Conservation (phyloP, 1,140 invertebrate genomes). For the Schlechtendalia chinensis region DNA sequence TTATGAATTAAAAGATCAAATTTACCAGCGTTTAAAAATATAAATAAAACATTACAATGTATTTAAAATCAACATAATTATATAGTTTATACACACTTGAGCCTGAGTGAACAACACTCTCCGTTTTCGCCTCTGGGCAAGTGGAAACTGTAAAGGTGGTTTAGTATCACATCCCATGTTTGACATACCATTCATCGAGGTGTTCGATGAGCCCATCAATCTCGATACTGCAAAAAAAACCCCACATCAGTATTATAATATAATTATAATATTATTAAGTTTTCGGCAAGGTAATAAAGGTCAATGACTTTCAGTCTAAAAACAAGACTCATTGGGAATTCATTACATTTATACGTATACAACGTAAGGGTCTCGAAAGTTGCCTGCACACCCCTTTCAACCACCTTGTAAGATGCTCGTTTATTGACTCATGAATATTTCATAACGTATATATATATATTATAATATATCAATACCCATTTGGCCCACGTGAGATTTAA, state of each 20-base stretch:
- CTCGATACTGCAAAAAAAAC: slow-evolving; percentile 74
- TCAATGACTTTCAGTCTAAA: slow-evolving; percentile 35
- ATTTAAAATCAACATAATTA: background rate
- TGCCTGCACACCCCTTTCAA: slow-evolving; percentile 22
- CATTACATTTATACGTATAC: slow-evolving; percentile 32
- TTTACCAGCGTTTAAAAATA: background rate
- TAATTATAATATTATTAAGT: background rate
- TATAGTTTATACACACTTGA: slow-evolving; percentile 64
- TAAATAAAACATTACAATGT: slow-evolving; percentile 7
- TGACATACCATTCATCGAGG: slow-evolving; percentile 76
- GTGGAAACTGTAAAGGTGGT: slow-evolving; percentile 86
- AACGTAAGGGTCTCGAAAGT: slow-evolving; percentile 16
- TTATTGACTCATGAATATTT: slow-evolving; percentile 49
- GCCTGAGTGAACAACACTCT: slow-evolving; percentile 97
- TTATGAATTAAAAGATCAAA: no score
- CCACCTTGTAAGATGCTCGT: slow-evolving; percentile 39
- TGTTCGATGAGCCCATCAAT: slow-evolving; percentile 75
- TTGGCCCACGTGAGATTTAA: background rate
- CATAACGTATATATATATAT: slow-evolving; percentile 27
- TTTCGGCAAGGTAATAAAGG: slow-evolving; percentile 33
- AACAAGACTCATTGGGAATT: slow-evolving; percentile 35
- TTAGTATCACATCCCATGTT: slow-evolving; percentile 75
- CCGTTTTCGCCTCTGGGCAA: slow-evolving; percentile 87
- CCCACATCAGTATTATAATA: slow-evolving; percentile 8
- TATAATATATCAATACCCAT: background rate